Evolutionary conservation across 2,113 vertebrate genomes (phyloP).

Genomic region (Circaetus gallicus): DNA sequence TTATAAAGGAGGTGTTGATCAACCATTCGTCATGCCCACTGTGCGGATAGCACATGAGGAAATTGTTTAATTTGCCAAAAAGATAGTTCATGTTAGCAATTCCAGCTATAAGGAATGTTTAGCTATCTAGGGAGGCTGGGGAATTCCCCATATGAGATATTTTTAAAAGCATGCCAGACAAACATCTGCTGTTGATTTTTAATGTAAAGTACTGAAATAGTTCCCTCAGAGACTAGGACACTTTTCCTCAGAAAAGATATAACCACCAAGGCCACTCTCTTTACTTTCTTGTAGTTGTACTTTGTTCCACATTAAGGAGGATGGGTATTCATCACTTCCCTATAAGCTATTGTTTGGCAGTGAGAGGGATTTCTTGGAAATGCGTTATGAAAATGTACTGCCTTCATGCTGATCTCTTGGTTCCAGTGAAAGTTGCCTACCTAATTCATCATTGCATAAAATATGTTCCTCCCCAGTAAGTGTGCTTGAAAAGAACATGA

Average conservation of each 20-base stretch:
- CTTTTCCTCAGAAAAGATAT: not conserved
- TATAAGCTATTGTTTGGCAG: not conserved
- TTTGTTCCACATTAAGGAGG: not conserved
- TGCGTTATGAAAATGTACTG: not conserved
- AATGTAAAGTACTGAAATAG: not conserved
- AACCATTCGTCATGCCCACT: not conserved
- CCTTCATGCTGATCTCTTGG: not conserved
- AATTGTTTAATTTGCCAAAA: not conserved
- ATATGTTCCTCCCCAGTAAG: not conserved
- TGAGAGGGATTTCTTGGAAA: not conserved
- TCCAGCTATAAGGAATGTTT: not conserved
- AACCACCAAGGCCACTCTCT: not conserved
- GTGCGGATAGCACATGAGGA: accelerated
- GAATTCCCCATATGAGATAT: not conserved
- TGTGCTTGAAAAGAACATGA: not conserved
- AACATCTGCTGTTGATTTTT: not conserved
- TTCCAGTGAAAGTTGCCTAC: not conserved
- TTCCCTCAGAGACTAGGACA: not conserved
- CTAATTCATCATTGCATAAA: not conserved
- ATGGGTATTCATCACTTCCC: not conserved
- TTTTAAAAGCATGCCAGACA: not conserved
- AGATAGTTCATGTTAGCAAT: not conserved
- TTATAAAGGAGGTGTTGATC: not conserved
- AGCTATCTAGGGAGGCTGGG: not conserved
- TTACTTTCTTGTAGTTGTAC: not conserved